phyloP scores from a whole-genome alignment of 2,888 invertebrate genomes.

The Chaetogeoica ovagalla region DNA sequence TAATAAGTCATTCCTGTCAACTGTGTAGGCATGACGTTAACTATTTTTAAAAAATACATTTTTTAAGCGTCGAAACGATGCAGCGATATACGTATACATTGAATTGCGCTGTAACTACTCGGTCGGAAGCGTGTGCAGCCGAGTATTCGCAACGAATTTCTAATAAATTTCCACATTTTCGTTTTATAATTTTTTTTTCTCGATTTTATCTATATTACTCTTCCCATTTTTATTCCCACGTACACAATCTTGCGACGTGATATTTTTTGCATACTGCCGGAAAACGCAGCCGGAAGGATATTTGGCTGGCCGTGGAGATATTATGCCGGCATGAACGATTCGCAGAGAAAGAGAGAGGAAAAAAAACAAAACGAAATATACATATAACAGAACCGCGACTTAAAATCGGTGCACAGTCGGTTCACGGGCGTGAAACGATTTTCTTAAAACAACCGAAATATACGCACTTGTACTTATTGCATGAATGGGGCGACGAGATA shows the following conservation, averaged over 20 bases:
- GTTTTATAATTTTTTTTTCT: too few species aligned
- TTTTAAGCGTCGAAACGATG: too few species aligned
- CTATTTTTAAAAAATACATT: too few species aligned
- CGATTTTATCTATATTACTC: too few species aligned
- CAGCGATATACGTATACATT: too few species aligned
- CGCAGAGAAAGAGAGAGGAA: not conserved
- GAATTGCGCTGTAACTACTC: too few species aligned
- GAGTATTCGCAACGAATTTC: too few species aligned
- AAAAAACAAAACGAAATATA: not conserved
- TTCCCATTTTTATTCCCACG: too few species aligned
- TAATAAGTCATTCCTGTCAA: too few species aligned
- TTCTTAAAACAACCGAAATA: not conserved
- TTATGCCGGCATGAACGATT: slow-evolving; percentile 1
- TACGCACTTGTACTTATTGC: not conserved
- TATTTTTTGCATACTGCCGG: slow-evolving; percentile 3
- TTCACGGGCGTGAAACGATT: slow-evolving; percentile 1
- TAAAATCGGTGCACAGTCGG: not conserved
- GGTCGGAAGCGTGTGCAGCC: too few species aligned
- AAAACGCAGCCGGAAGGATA: slow-evolving; percentile 10
- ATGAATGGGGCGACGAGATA: not conserved
- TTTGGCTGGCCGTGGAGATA: not conserved
- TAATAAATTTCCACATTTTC: too few species aligned
- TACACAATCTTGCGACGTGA: not conserved
- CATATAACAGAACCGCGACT: not conserved
- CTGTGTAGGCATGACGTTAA: too few species aligned